These are phyloP conservation scores for Lepilemur septentrionalis DNA, from an alignment of 2,797 vertebrate species.

Conservation along the genomic window DNA sequence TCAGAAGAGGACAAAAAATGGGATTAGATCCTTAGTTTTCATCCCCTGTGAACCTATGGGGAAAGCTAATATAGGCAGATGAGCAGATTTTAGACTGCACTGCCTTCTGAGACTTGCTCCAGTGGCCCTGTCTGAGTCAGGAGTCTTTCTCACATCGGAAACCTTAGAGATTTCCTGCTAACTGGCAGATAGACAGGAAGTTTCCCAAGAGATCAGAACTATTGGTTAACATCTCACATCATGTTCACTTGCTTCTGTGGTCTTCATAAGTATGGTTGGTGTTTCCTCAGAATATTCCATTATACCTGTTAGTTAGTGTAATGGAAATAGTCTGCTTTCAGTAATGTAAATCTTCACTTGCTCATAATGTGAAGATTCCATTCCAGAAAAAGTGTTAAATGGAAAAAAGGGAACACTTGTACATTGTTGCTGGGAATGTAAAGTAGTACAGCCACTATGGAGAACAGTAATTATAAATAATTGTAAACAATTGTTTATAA, in stretches of 20 bases:
- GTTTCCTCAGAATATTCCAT: background rate
- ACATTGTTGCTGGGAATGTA: background rate
- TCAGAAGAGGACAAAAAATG: background rate
- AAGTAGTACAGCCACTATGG: background rate
- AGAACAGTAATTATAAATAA: background rate
- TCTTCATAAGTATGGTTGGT: background rate
- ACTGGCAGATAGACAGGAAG: background rate
- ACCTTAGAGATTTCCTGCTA: background rate
- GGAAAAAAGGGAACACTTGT: background rate
- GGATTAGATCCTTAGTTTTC: background rate
- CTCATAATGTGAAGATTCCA: background rate
- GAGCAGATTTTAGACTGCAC: background rate
- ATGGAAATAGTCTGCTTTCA: background rate
- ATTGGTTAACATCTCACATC: background rate
- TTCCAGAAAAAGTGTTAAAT: background rate
- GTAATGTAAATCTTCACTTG: background rate
- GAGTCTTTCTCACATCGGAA: background rate
- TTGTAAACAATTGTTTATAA: background rate
- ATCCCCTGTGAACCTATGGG: background rate
- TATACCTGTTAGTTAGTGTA: background rate
- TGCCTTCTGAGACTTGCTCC: fast-evolving
- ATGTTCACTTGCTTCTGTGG: background rate
- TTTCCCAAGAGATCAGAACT: background rate
- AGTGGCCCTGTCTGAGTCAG: background rate
- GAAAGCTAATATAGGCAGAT: background rate